phyloP scores from a whole-genome alignment of 1,140 invertebrate species.

The Drosophila nigromelanica region DNA sequence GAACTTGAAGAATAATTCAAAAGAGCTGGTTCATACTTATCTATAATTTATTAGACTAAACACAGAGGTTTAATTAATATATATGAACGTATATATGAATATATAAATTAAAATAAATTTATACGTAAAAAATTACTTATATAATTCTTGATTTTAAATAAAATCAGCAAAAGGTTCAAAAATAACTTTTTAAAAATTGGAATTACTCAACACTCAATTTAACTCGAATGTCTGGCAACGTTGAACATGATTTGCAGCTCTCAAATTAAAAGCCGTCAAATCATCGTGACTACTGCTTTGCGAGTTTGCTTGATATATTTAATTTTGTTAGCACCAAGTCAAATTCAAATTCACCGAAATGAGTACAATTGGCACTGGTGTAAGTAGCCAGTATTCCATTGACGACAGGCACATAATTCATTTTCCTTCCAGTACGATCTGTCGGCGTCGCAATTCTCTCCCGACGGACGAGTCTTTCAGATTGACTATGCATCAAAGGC shows the following conservation, averaged over 20 bases:
- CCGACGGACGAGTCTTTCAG: slow-evolving; percentile 99
- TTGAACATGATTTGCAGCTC: slow-evolving; percentile 30
- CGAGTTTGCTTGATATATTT: slow-evolving; percentile 33
- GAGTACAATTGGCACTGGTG: slow-evolving; percentile 98
- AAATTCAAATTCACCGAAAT: slow-evolving; percentile 85
- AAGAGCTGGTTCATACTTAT: slow-evolving; percentile 26
- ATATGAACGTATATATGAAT: background rate
- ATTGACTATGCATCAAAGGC: slow-evolving; percentile 99
- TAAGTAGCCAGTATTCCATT: slow-evolving; percentile 85
- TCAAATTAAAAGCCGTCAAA: slow-evolving; percentile 81
- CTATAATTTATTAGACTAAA: background rate
- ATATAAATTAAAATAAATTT: background rate
- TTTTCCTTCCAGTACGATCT: slow-evolving; percentile 94
- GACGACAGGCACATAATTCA: slow-evolving; percentile 9
- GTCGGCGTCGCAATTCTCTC: slow-evolving; percentile 99
- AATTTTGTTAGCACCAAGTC: slow-evolving; percentile 25
- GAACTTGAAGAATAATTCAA: slow-evolving; percentile 3
- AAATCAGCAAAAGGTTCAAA: too few species aligned
- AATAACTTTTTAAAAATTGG: background rate
- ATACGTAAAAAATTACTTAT: background rate
- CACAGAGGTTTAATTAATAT: background rate
- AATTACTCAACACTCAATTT: slow-evolving; percentile 10
- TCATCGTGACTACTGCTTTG: slow-evolving; percentile 58
- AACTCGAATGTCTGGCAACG: slow-evolving; percentile 10
- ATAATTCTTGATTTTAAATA: background rate